phyloP scores from a whole-genome alignment of 2,888 invertebrate species.

The Pachycephus smyrnensis region DNA sequence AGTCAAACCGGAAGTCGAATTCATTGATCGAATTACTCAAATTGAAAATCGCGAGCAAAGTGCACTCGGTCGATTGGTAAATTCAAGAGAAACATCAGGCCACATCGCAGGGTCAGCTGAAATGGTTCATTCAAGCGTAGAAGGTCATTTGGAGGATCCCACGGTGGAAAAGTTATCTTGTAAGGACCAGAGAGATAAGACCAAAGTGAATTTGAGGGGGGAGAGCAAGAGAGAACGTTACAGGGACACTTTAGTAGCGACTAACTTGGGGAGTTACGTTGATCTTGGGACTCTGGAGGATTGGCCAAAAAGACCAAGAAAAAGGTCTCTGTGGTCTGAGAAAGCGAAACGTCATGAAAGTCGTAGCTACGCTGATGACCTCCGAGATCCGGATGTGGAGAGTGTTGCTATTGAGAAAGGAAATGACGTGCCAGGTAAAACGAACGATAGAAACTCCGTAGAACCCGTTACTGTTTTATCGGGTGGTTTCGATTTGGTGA shows the following conservation, averaged over 20 bases:
- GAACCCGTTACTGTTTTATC: constrained; percentile 4
- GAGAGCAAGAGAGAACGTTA: neutral
- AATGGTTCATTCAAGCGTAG: neutral
- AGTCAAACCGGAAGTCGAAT: neutral
- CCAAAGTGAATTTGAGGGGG: neutral
- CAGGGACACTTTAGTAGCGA: neutral
- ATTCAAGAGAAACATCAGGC: neutral
- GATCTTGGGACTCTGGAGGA: neutral
- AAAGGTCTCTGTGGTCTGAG: neutral
- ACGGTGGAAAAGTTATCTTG: neutral
- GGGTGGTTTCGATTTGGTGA: constrained; percentile 3
- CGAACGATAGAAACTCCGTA: neutral
- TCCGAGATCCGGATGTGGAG: neutral
- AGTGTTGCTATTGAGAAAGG: neutral
- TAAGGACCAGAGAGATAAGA: neutral
- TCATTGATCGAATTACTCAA: neutral
- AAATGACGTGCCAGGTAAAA: neutral
- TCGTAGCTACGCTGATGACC: neutral
- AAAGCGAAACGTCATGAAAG: neutral
- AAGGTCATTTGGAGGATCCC: neutral
- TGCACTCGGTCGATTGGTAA: neutral
- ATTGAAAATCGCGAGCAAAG: neutral
- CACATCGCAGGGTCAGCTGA: neutral
- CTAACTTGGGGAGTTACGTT: neutral
- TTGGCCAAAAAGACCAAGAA: neutral